Base-by-base conservation (phyloP, 2,888 invertebrate species). In the Lasioglossum pauxillum region DNA sequence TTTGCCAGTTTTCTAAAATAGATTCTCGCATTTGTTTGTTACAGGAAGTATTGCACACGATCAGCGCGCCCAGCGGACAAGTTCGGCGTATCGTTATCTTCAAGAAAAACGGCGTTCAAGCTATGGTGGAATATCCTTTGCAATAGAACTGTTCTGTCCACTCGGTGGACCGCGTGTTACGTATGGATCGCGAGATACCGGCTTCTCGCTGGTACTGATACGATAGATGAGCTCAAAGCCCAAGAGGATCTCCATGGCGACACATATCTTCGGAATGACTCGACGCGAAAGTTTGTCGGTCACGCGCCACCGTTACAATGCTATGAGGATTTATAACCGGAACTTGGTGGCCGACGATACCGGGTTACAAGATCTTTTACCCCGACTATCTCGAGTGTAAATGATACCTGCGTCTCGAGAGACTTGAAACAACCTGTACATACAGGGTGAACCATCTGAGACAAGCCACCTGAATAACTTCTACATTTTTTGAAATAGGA, bases 51-150 rank as follows among this genome's bases (percentile, higher is more conserved):
- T 97, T 99, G 95, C 98, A 99, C 96, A 99, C 99, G 93, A 99
- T 99, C 95, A 99, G 99, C 96, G 97, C 97, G 93, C 97, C 98
- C 87, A 98, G 98, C 96, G 99, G 99, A 75, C 98, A 98, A 95
- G 99, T 99, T 71, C 97, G 98, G 92, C 97, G 99, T 95, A 99
- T 99, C 96, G 99, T 99, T 89, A 99, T 99, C 94, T 99, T 99
- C 96, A 99, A 99, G 97, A 99, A 99, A 96, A 99, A 99, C 95
- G 99, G 99, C 90, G 98, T 99, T 16, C 99, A 99, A 96, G 99
- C 99, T 87, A 99, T 99, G 99, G 99, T 99, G 93, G 99, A 99
- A 98, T 98, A 98, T 98, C 98, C 98, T 98, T 98, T 94, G 57
- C 84, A 80, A 83, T 88, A 57, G 82, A 80, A 44, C 14, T 0